phyloP scores from a whole-genome alignment of 2,888 invertebrate genomes.

The Eupithecia dodoneata region DNA sequence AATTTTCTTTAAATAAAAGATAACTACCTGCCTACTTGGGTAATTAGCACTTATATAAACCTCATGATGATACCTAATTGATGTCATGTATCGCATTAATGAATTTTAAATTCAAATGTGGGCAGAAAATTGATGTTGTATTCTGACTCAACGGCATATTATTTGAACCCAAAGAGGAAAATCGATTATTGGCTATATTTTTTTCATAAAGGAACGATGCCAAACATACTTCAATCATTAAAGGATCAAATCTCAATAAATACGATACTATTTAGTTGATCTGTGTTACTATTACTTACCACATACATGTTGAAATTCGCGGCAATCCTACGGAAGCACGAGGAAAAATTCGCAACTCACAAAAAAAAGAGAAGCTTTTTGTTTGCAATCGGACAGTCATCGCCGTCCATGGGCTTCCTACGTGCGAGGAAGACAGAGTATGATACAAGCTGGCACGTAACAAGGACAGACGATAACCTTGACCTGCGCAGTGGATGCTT shows the following conservation, averaged over 20 bases:
- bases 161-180: background rate
- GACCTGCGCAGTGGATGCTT: slow-evolving; percentile 69
- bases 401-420: slow-evolving; percentile 48
- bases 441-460: slow-evolving; percentile 47
- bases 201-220: no score
- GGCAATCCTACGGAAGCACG: background rate
- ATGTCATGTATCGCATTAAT: no score
- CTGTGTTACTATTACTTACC: background rate
- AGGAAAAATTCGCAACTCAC: slow-evolving; percentile 32
- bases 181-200: no score
- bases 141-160: background rate
- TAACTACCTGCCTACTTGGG: no score
- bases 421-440: slow-evolving; percentile 46
- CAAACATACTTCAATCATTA: no score
- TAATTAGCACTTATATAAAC: background rate
- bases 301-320: slow-evolving; percentile 24
- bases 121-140: no score
- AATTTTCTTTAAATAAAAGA: no score
- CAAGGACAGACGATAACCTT: slow-evolving; percentile 63
- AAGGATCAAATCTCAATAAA: no score
- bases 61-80: no score
- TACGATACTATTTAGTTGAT: no score
- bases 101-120: no score
- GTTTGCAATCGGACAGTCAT: slow-evolving; percentile 50
- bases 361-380: slow-evolving; percentile 10